Conservation (phyloP, 2,888 invertebrate species). For the Onchidella celtica region DNA sequence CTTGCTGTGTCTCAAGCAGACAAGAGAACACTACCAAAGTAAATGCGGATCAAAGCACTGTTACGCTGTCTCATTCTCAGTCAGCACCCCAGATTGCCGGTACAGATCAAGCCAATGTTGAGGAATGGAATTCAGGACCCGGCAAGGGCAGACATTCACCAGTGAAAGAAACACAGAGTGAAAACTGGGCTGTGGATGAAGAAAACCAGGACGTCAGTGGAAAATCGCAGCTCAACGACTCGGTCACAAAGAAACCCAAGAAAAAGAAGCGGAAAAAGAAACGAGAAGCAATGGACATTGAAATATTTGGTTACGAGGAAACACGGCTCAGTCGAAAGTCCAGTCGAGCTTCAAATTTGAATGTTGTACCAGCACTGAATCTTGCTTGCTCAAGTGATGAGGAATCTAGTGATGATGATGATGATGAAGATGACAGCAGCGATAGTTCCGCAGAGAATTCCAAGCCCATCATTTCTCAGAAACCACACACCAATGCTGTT, state of each 20-base stretch:
- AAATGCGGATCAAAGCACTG: not conserved
- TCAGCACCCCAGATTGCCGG: not conserved
- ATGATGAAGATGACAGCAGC: conserved; percentile 8
- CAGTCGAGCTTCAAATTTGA: conserved; percentile 49
- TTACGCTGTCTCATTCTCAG: not conserved
- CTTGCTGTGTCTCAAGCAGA: not conserved
- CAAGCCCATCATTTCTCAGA: not conserved
- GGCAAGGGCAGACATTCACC: not conserved
- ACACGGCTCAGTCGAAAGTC: conserved; percentile 59
- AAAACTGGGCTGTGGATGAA: not conserved
- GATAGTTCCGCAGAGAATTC: not conserved
- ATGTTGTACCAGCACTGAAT: conserved; percentile 65
- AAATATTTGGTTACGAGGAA: conserved; percentile 69
- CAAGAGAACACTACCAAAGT: not conserved
- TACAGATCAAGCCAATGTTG: not conserved
- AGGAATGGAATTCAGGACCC: not conserved
- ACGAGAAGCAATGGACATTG: conserved; percentile 66
- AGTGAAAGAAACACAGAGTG: not conserved
- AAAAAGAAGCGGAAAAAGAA: conserved; percentile 44
- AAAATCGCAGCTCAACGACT: not conserved
- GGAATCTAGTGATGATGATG: conserved; percentile 52
- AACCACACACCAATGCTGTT: not conserved
- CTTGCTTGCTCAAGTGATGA: conserved; percentile 68
- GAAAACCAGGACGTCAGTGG: not conserved
- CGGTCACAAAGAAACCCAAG: conserved; percentile 14